Percentiles rank a stretch among this genome's conserved stretches.
phyloP scores from a whole-genome alignment of 2,113 vertebrate species.

The Bos taurus region ARS-UCD2.0 NC_037333.1:83652001-83652500 shows the following conservation, averaged over 20 bases:
- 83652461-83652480: not conserved
- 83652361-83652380: not conserved
- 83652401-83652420: not conserved
- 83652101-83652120: not conserved
- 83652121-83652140: rapidly evolving
- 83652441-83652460: not conserved
- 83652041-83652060: not conserved
- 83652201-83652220: not conserved
- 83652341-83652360: not conserved
- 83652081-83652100: not conserved
- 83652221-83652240: not conserved
- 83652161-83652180: not conserved
- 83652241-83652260: not conserved
- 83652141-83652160: not conserved
- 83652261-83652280: not conserved
- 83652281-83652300: not conserved
- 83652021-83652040: not conserved
- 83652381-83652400: not conserved
- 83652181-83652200: not conserved
- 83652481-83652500: not conserved
- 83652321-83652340: not conserved
- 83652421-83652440: not conserved
- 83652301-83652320: not conserved
- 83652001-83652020: not conserved
- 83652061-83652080: not conserved